These are phyloP conservation scores for Pemphredon lugubris DNA, from an alignment of 2,888 invertebrate species.

Conservation along the genomic window DNA sequence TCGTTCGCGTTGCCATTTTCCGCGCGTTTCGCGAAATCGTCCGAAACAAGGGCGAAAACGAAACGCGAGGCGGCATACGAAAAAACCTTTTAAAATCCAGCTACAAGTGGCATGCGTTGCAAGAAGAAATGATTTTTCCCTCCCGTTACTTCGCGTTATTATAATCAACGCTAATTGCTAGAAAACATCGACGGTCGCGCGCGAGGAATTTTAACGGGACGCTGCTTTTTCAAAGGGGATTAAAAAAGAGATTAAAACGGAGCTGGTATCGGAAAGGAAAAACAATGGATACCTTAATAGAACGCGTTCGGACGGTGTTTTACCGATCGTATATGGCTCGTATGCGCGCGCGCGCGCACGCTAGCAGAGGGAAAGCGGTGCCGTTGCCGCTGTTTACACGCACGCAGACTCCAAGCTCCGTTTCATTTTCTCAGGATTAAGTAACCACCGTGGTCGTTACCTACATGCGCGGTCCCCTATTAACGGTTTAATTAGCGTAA, in stretches of 20 bases:
- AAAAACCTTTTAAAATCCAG: no score
- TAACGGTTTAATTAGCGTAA: constrained; percentile 81
- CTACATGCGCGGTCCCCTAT: constrained; percentile 76
- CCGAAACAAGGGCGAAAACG: constrained; percentile 35
- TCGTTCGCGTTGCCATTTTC: constrained; percentile 35
- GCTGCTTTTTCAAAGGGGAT: no score
- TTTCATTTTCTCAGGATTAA: constrained; percentile 80
- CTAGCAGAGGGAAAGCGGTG: constrained; percentile 1
- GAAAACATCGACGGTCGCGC: no score
- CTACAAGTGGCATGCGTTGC: no score
- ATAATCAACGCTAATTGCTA: no score
- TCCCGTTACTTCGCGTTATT: no score
- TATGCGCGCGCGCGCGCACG: neutral
- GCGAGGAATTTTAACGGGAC: no score
- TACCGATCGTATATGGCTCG: constrained; percentile 19
- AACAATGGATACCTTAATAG: constrained; percentile 43
- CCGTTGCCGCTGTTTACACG: constrained; percentile 62
- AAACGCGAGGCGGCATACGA: no score
- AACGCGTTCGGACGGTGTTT: constrained; percentile 30
- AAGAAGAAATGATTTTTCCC: no score
- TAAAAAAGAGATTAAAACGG: constrained; percentile 32
- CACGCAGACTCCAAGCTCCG: constrained; percentile 68
- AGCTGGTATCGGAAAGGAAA: constrained; percentile 12
- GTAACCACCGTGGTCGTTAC: constrained; percentile 76
- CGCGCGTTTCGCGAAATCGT: constrained; percentile 47